Evolutionary conservation across 2,113 vertebrate species (phyloP).

Genomic region (pig (Sus scrofa)): T2T-Sscrofa CM000817.6:28648001-28648500

Average conservation of each 20-base stretch:
- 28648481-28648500: neutral
- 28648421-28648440: neutral
- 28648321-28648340: neutral
- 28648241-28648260: neutral
- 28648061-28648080: slow-evolving; percentile 24
- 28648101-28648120: neutral
- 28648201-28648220: neutral
- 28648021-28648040: neutral
- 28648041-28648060: slow-evolving; percentile 21
- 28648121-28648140: neutral
- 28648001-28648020: neutral
- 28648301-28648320: neutral
- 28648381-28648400: neutral
- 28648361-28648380: neutral
- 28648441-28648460: neutral
- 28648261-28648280: neutral
- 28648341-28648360: neutral
- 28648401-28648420: neutral
- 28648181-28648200: neutral
- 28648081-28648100: slow-evolving; percentile 26
- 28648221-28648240: neutral
- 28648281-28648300: neutral
- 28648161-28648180: neutral
- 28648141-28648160: slow-evolving; percentile 9
- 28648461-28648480: neutral